A percentile compares a stretch with the other conserved stretches of the same genome.
Evolutionary conservation across 2,113 vertebrate genomes (phyloP).

Genomic region (Pardalotus punctatus): DNA sequence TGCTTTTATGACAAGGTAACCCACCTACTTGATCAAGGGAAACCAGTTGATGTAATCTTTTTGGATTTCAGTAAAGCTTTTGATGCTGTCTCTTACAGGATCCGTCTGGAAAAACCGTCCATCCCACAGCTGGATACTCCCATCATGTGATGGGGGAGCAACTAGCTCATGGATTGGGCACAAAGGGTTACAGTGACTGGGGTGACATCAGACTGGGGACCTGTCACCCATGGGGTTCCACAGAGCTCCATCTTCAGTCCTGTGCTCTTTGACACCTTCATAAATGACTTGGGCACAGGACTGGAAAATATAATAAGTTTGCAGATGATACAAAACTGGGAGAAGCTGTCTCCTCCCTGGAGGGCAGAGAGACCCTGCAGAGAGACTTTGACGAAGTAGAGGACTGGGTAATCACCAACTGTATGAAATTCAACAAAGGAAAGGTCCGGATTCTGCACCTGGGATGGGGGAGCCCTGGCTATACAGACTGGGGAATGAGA

Average conservation of each 20-base stretch:
- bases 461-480: rapidly evolving
- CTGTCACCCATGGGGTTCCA: not conserved
- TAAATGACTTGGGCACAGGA: not conserved
- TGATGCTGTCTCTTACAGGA: not conserved
- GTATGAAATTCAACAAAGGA: not conserved
- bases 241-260: rapidly evolving
- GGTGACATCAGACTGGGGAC: not conserved
- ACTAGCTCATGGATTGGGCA: not conserved
- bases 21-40: not conserved
- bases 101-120: not conserved
- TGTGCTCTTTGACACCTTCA: not conserved
- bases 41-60: not conserved
- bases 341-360: not conserved
- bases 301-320: not conserved
- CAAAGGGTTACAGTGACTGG: not conserved
- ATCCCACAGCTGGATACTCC: not conserved
- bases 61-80: not conserved
- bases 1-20: not conserved
- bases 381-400: not conserved
- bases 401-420: not conserved
- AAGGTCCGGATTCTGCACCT: not conserved
- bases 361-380: not conserved
- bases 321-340: not conserved
- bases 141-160: not conserved
- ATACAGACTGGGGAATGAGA: not conserved